Evolutionary conservation across 2,113 vertebrate species (phyloP).

Genomic region (Antennarius striatus): DNA sequence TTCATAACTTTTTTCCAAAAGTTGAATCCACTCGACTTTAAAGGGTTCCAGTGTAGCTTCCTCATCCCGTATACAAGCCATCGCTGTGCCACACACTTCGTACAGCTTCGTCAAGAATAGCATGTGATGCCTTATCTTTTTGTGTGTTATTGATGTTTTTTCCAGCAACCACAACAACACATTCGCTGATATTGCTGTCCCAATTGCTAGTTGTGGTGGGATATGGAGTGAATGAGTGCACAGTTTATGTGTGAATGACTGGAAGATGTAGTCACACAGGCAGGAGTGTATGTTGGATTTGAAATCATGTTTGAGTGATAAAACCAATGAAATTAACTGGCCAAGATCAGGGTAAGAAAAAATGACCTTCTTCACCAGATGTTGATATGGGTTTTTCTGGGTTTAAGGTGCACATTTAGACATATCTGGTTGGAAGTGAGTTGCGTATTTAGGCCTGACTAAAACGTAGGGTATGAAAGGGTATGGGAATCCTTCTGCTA

Average conservation of each 20-base stretch:
- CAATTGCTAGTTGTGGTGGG: constrained; percentile 62
- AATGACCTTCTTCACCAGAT: constrained; percentile 27
- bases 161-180: constrained; percentile 58
- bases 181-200: constrained; percentile 58
- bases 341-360: constrained; percentile 18
- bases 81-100: constrained; percentile 64
- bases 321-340: constrained; percentile 21
- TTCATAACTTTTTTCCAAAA: constrained; percentile 59
- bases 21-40: constrained; percentile 56
- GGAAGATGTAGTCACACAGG: constrained; percentile 39
- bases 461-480: constrained; percentile 11
- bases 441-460: constrained; percentile 18
- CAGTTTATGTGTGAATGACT: constrained; percentile 37
- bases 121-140: constrained; percentile 74
- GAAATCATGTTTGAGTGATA: constrained; percentile 43
- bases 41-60: constrained; percentile 72
- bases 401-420: constrained; percentile 45
- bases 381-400: constrained; percentile 35
- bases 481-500: constrained; percentile 3
- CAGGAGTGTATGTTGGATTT: constrained; percentile 44
- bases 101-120: constrained; percentile 74
- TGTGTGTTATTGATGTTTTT: constrained; percentile 56
- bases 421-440: constrained; percentile 30
- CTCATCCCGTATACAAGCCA: constrained; percentile 61
- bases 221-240: constrained; percentile 59